Percentiles rank a stretch among this genome's conserved stretches.
phyloP scores from a whole-genome alignment of 2,888 invertebrate genomes.

The Machimus atricapillus region DNA sequence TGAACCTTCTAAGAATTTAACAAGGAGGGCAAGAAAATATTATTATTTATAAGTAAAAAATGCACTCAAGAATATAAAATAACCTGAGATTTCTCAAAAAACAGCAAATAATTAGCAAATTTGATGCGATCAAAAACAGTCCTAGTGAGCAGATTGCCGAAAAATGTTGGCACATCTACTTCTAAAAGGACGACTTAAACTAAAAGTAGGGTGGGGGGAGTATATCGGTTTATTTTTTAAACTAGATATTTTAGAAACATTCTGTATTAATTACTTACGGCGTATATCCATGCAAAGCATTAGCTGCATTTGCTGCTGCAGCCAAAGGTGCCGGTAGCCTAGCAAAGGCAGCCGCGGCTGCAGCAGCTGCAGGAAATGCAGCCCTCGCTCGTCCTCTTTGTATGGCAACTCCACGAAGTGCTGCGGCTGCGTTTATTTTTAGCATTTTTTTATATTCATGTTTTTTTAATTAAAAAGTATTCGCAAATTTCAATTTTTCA shows the following conservation, averaged over 20 bases:
- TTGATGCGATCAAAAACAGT: background rate
- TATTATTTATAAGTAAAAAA: no score
- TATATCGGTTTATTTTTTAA: background rate
- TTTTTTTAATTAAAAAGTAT: background rate
- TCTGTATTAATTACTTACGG: slow-evolving; percentile 74
- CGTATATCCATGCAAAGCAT: slow-evolving; percentile 87
- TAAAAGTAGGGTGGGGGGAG: background rate
- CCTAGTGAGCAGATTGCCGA: background rate
- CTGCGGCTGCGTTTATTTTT: slow-evolving; percentile 69
- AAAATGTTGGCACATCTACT: slow-evolving; percentile 7
- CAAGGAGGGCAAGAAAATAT: no score
- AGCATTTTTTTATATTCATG: slow-evolving; percentile 45
- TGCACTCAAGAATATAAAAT: background rate
- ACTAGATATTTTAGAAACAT: slow-evolving; percentile 32
- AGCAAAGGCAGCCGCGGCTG: slow-evolving; percentile 63
- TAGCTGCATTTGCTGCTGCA: slow-evolving; percentile 74
- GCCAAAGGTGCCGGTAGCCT: slow-evolving; percentile 70
- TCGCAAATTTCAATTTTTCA: background rate
- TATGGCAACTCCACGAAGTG: slow-evolving; percentile 83
- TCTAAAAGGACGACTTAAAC: background rate
- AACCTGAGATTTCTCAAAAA: background rate
- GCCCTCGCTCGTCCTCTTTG: slow-evolving; percentile 77
- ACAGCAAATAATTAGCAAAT: background rate
- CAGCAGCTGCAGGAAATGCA: slow-evolving; percentile 65
- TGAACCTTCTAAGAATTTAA: no score